Evolutionary conservation across 2,113 vertebrate species (phyloP).

Genomic region (Anoura caudifer): DNA sequence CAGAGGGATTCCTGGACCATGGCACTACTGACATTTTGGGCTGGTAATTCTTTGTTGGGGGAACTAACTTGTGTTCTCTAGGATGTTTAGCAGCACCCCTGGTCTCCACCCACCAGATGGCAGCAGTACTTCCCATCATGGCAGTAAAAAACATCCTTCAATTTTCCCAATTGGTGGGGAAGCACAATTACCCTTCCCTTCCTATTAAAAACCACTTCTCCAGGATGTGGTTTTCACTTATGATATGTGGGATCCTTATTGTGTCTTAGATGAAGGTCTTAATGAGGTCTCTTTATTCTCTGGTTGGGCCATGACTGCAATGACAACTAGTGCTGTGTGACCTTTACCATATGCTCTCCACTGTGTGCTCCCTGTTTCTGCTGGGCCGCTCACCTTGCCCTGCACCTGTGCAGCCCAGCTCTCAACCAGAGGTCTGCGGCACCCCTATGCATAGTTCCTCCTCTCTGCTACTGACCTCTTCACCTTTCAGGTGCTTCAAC

Average conservation of each 20-base stretch:
- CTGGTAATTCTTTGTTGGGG: background rate
- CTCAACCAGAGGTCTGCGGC: background rate
- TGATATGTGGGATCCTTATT: background rate
- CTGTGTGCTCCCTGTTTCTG: background rate
- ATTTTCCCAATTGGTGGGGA: background rate
- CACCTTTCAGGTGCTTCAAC: background rate
- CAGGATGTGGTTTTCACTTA: background rate
- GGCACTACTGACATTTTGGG: background rate
- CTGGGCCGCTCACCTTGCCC: background rate
- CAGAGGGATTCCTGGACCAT: background rate
- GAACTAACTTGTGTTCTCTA: background rate
- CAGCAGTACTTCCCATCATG: background rate
- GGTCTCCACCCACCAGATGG: background rate
- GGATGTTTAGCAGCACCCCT: background rate
- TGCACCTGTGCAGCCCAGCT: accelerated
- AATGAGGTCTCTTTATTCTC: background rate
- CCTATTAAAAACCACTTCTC: background rate
- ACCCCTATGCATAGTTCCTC: background rate
- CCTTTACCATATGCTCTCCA: background rate
- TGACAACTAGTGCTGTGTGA: background rate
- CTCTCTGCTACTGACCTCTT: background rate
- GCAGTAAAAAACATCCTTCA: background rate
- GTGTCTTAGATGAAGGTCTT: background rate
- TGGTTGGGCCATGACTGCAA: background rate
- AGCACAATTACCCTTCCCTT: background rate